These are phyloP conservation scores for Heliornis fulica DNA, from an alignment of 2,113 vertebrate genomes.

Conservation along the genomic window DNA sequence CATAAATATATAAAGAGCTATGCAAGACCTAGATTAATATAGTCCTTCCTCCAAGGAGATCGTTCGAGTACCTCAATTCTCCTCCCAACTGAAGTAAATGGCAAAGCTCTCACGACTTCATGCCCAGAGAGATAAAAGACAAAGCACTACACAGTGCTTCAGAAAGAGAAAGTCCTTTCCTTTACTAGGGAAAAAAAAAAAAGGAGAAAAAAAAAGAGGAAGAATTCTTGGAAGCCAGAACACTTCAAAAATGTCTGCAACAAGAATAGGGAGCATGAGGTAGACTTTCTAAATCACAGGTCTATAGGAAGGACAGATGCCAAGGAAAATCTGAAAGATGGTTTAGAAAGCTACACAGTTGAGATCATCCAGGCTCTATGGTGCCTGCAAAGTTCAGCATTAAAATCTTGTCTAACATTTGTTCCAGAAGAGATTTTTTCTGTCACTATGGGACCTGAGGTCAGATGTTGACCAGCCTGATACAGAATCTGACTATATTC, in stretches of 20 bases:
- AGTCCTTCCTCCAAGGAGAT: conserved; percentile 2
- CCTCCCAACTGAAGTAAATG: not conserved
- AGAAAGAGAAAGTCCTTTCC: not conserved
- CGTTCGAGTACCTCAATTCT: not conserved
- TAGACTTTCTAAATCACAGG: not conserved
- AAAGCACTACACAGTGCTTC: not conserved
- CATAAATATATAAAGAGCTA: not conserved
- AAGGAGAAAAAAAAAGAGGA: not conserved
- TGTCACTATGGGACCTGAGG: not conserved
- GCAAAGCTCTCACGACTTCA: not conserved
- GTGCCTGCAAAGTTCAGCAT: not conserved
- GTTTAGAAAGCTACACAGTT: not conserved
- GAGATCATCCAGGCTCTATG: not conserved
- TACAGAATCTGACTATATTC: not conserved
- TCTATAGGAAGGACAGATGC: not conserved
- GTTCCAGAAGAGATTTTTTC: not conserved
- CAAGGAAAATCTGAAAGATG: not conserved
- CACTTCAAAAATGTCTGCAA: not conserved
- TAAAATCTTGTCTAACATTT: not conserved
- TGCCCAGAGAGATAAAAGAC: not conserved
- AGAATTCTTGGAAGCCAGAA: not conserved
- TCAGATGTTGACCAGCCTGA: not conserved
- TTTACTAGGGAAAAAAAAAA: not conserved
- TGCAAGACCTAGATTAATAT: conserved; percentile 5
- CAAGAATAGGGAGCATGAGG: not conserved